These are phyloP conservation scores for Hirudo medicinalis DNA, from an alignment of 1,140 invertebrate species.

Conservation along the genomic window DNA sequence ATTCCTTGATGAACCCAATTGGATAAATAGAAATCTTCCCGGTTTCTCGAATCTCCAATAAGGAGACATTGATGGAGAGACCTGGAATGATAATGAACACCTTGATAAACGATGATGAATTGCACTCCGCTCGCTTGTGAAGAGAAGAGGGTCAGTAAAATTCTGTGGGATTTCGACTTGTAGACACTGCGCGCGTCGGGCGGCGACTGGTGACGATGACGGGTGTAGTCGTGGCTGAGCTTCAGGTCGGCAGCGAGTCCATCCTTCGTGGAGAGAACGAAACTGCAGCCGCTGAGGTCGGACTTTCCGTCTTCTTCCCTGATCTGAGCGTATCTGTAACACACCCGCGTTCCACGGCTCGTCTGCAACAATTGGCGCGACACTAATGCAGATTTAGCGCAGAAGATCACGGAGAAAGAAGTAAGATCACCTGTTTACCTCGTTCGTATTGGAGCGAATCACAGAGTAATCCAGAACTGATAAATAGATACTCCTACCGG, in stretches of 20 bases:
- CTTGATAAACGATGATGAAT: slow-evolving; percentile 14
- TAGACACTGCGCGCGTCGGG: not conserved
- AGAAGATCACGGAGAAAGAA: too few species aligned
- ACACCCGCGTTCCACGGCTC: not conserved
- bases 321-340: slow-evolving; percentile 7
- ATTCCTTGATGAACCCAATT: too few species aligned
- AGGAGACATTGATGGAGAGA: too few species aligned
- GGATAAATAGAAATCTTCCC: too few species aligned
- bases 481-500: slow-evolving; percentile 8
- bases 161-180: not conserved
- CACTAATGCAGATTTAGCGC: not conserved
- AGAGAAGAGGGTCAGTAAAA: slow-evolving; percentile 7
- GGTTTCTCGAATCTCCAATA: too few species aligned
- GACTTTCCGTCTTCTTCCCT: not conserved
- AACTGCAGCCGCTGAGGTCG: slow-evolving; percentile 3
- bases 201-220: not conserved
- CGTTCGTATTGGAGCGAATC: not conserved
- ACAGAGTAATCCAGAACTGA: slow-evolving; percentile 7
- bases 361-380: not conserved
- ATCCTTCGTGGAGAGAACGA: too few species aligned
- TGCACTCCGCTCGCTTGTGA: not conserved
- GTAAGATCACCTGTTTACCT: not conserved
- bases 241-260: not conserved
- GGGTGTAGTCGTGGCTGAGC: not conserved
- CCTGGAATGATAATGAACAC: not conserved